Conservation (phyloP, 2,888 invertebrate species). For the Spodoptera picta region DNA sequence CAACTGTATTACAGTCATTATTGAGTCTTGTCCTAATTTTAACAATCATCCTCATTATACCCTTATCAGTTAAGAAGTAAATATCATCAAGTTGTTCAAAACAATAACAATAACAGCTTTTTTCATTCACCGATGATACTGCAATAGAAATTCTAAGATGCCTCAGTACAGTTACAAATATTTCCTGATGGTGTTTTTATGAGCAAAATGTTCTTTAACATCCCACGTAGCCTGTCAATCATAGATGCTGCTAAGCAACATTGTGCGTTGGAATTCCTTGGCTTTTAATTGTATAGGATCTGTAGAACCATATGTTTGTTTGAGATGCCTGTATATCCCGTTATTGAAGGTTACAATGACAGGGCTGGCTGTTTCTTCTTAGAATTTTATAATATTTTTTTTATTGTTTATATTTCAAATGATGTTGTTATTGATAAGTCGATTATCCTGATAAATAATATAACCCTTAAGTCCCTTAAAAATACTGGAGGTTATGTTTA, state of each 20-base stretch:
- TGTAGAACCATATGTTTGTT: conserved; percentile 54
- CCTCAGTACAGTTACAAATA: conserved; percentile 39
- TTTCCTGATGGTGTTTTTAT: conserved; percentile 45
- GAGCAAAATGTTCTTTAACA: conserved; percentile 27
- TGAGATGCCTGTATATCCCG: conserved; percentile 49
- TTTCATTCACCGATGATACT: neutral
- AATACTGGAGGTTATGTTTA: no score
- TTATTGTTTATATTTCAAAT: neutral
- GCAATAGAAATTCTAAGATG: conserved; percentile 20
- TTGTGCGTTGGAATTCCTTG: conserved; percentile 60
- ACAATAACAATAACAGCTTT: no score
- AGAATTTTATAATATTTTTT: neutral
- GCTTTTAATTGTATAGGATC: conserved; percentile 65
- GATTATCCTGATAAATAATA: no score
- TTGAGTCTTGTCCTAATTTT: no score
- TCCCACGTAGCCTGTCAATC: conserved; percentile 40
- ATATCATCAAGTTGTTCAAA: no score
- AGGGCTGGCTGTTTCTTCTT: conserved; percentile 10
- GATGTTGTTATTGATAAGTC: no score
- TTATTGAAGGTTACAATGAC: conserved; percentile 14
- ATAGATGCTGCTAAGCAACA: conserved; percentile 48
- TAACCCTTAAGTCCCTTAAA: no score
- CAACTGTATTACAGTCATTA: no score
- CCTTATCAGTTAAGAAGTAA: no score
- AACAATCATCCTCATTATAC: no score